Evolutionary conservation across 1,140 invertebrate species (phyloP).

Genomic region (Cotesia typhae): DNA sequence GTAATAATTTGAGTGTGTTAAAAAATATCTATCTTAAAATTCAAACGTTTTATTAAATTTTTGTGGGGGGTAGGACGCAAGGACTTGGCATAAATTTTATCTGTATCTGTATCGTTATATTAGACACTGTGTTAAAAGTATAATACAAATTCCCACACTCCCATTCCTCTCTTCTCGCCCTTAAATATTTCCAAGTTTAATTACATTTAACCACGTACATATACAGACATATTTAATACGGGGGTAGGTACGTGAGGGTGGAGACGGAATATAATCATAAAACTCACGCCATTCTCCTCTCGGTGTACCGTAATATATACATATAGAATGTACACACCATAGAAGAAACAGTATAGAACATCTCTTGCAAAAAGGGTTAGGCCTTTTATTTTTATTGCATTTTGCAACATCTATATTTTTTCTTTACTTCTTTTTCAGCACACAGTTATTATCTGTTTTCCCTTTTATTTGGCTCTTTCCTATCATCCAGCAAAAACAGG

Average conservation of each 20-base stretch:
- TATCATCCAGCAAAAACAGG: not conserved
- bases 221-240: no score
- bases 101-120: slow-evolving; percentile 9
- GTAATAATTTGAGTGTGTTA: not conserved
- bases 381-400: slow-evolving; percentile 23
- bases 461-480: not conserved
- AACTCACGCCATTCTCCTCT: slow-evolving; percentile 40
- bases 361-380: no score
- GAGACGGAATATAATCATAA: slow-evolving; percentile 44
- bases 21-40: not conserved
- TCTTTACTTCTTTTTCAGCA: slow-evolving; percentile 9
- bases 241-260: no score
- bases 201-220: slow-evolving; percentile 38
- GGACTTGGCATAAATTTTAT: no score
- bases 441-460: slow-evolving; percentile 7
- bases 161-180: slow-evolving; percentile 3
- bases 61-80: no score
- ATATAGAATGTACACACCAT: no score
- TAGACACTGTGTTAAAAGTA: slow-evolving; percentile 16
- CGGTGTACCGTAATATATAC: no score
- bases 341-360: no score
- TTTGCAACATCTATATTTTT: not conserved
- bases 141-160: slow-evolving; percentile 28
- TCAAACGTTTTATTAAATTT: no score
- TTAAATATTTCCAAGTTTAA: slow-evolving; percentile 48